Percentiles rank a stretch among this genome's conserved stretches.
Evolutionary conservation across 2,797 vertebrate species (phyloP).

Genomic region (Poeciliopsis gracilis): DNA sequence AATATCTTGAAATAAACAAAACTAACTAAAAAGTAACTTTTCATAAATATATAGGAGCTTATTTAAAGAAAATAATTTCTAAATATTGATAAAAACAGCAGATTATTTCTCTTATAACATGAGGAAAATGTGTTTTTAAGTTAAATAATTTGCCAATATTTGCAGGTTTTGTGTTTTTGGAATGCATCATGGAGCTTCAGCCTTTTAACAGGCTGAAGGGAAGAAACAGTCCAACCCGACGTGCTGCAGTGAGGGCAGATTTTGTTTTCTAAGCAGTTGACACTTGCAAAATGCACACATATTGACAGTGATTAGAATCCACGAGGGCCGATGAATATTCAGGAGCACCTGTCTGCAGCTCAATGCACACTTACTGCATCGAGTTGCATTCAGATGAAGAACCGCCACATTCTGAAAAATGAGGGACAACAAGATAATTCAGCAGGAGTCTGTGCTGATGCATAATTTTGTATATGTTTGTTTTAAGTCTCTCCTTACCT

Average conservation of each 20-base stretch:
- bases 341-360: conserved; percentile 73
- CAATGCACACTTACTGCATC: conserved; percentile 55
- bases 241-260: conserved; percentile 51
- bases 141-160: too few relatives aligned
- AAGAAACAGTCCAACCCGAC: neutral
- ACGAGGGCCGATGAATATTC: conserved; percentile 75
- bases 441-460: too few relatives aligned
- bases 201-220: neutral
- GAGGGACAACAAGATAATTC: conserved; percentile 12
- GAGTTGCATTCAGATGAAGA: conserved; percentile 62
- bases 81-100: too few relatives aligned
- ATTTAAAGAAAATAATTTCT: too few relatives aligned
- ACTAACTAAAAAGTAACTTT: too few relatives aligned
- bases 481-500: neutral
- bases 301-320: conserved; percentile 78
- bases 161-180: too few relatives aligned
- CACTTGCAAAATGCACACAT: conserved; percentile 74
- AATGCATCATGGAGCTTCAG: neutral
- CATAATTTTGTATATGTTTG: neutral
- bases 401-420: conserved; percentile 32
- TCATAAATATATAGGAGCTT: too few relatives aligned
- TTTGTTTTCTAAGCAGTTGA: conserved; percentile 73
- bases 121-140: too few relatives aligned
- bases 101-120: too few relatives aligned
- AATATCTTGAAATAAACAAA: too few relatives aligned